phyloP scores from a whole-genome alignment of 2,113 vertebrate species.

The Labeo rohita region DNA sequence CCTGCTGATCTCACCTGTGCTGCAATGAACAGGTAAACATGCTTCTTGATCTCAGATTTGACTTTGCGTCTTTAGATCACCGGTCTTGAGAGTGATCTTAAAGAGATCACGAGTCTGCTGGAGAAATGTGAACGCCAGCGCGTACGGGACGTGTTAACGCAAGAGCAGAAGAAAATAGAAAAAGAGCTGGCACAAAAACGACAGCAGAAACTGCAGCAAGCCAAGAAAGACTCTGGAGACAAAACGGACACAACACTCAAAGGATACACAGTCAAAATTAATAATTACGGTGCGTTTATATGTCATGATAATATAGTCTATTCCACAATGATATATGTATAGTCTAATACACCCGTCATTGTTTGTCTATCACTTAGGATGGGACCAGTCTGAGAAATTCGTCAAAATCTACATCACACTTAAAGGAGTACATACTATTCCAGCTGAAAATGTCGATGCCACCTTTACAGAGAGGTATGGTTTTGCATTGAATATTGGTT shows the following conservation, averaged over 20 bases:
- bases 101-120: slow-evolving; percentile 83
- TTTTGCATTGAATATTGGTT: not conserved
- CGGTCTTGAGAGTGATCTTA: slow-evolving; percentile 87
- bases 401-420: slow-evolving; percentile 95
- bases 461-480: slow-evolving; percentile 88
- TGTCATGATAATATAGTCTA: not conserved
- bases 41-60: not conserved
- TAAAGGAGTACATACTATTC: slow-evolving; percentile 87
- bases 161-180: slow-evolving; percentile 88
- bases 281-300: slow-evolving; percentile 85
- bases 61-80: slow-evolving; percentile 65
- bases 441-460: slow-evolving; percentile 87
- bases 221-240: slow-evolving; percentile 75
- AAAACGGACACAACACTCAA: slow-evolving; percentile 71
- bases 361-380: slow-evolving; percentile 74
- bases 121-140: slow-evolving; percentile 82
- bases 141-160: slow-evolving; percentile 79
- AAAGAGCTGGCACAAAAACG: slow-evolving; percentile 84
- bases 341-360: not conserved
- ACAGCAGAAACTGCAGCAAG: slow-evolving; percentile 75
- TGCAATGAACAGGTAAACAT: not conserved
- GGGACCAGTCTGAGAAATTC: slow-evolving; percentile 98
- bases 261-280: slow-evolving; percentile 93
- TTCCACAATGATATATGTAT: too few species aligned
- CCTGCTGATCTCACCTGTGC: not conserved